These are phyloP conservation scores for Halichoerus grypus DNA, from an alignment of 2,113 vertebrate species.

Conservation along the genomic window DNA sequence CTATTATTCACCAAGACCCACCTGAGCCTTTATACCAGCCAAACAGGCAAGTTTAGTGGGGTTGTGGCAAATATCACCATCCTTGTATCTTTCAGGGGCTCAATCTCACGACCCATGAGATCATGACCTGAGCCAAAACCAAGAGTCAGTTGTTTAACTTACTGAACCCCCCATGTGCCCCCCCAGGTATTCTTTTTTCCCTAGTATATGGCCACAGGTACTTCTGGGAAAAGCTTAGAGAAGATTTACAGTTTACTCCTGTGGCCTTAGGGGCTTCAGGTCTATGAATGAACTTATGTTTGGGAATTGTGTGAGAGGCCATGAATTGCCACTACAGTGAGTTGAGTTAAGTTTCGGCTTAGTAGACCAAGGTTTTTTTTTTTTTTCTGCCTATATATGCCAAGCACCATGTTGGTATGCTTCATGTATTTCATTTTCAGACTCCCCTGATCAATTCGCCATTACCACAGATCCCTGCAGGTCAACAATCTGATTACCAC, in stretches of 20 bases:
- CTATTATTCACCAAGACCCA: background rate
- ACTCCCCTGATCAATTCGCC: background rate
- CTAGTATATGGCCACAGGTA: background rate
- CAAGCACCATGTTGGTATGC: background rate
- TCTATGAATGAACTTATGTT: background rate
- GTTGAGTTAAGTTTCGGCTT: background rate
- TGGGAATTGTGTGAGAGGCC: background rate
- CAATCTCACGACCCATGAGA: background rate
- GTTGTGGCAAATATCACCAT: background rate
- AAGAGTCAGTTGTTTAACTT: background rate
- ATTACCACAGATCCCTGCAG: background rate
- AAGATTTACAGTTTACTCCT: background rate
- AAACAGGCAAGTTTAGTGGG: background rate
- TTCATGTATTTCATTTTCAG: background rate
- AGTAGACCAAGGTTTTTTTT: background rate
- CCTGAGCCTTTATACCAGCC: background rate
- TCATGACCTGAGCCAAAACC: background rate
- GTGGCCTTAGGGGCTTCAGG: background rate
- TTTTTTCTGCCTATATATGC: background rate
- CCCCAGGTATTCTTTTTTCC: background rate
- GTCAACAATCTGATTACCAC: background rate
- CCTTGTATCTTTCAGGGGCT: background rate
- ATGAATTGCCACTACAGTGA: conserved; percentile 1
- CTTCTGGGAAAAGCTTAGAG: background rate
- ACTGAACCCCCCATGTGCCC: background rate